Percentiles rank a stretch among this genome's conserved stretches.
phyloP scores from a whole-genome alignment of 1,140 invertebrate genomes.

The Colletes gigas region DNA sequence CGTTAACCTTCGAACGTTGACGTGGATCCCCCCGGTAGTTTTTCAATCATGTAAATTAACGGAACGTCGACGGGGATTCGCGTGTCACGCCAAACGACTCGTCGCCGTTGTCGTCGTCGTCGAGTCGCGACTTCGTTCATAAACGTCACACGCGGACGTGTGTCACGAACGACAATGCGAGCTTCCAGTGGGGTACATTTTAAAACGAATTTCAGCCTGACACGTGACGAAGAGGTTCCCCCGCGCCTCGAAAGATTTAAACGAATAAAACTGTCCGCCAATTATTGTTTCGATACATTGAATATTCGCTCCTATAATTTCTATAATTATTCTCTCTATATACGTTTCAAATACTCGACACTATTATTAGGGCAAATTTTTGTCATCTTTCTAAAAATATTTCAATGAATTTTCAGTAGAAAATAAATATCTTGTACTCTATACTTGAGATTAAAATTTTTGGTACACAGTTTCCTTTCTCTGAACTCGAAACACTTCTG shows the following conservation, averaged over 20 bases:
- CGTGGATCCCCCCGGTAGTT: background rate
- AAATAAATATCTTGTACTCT: too few relatives aligned
- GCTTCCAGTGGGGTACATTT: conserved; percentile 8
- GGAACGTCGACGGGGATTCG: conserved; percentile 9
- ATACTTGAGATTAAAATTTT: too few relatives aligned
- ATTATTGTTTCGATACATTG: background rate
- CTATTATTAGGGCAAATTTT: too few relatives aligned
- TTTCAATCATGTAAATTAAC: conserved; percentile 49
- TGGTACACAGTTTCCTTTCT: too few relatives aligned
- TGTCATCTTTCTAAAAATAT: too few relatives aligned
- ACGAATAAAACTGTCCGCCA: background rate
- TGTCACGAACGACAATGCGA: conserved; percentile 3
- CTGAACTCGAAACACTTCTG: too few relatives aligned
- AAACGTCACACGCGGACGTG: conserved; percentile 24
- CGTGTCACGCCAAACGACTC: conserved; percentile 11
- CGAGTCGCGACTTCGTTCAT: conserved; percentile 32
- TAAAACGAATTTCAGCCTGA: conserved; percentile 28
- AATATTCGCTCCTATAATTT: background rate
- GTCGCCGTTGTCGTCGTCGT: background rate
- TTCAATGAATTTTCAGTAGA: too few relatives aligned
- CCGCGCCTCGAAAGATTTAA: background rate
- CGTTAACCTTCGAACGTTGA: background rate
- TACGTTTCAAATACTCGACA: too few relatives aligned
- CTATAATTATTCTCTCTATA: too few relatives aligned
- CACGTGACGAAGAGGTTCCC: background rate